Base-by-base conservation (phyloP, 2,888 invertebrate species). In the Melitaea athalia region DNA sequence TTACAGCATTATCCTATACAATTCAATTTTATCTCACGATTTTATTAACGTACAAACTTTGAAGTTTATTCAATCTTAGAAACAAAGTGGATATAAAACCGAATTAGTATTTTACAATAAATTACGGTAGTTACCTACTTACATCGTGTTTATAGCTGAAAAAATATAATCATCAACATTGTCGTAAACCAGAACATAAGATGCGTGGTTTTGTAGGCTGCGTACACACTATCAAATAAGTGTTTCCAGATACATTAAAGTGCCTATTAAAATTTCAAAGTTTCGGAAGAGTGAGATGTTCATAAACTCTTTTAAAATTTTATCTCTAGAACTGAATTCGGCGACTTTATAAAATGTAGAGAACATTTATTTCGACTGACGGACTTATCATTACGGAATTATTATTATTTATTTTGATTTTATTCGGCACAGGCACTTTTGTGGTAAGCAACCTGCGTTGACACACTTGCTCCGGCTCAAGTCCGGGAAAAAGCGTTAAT, bases 131-230 rank as follows among this genome's bases (percentile, higher is more conserved):
- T 72, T 72, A 70, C 62, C 68, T 73, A 73, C 73, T 74, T 65
- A 68, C 71, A 66, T 45, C 64, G 66, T 71, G 74, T 74, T 74
- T 74, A 70, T 61, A 50, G 62, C 67, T 42, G 65, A 64, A 68
- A 72, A 74, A 72, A 71, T 68, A 69, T 73, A 70, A 70, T 67
- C 68, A 68, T 72, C 64, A 68, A 72, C 64, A 70, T 50, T 70
- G 71, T 71, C 74, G 71, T 72, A 74, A 72, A 71, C 59, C 31
- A 57, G 64, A 47, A 61, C 63, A 59, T 81, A 80, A 84, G 59
- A 59, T 55, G 60, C 65, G 63, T 65, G 59, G 68, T 64, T 59
- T 63, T 17, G 49, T 66, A 60, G 63, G 64, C 55, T 67, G 17
- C 57, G 66, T 62, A 43, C 64, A 49, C 12, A 12, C 43, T 38